Evolutionary conservation across 2,113 vertebrate genomes (phyloP).

Genomic region (Trichechus manatus): DNA sequence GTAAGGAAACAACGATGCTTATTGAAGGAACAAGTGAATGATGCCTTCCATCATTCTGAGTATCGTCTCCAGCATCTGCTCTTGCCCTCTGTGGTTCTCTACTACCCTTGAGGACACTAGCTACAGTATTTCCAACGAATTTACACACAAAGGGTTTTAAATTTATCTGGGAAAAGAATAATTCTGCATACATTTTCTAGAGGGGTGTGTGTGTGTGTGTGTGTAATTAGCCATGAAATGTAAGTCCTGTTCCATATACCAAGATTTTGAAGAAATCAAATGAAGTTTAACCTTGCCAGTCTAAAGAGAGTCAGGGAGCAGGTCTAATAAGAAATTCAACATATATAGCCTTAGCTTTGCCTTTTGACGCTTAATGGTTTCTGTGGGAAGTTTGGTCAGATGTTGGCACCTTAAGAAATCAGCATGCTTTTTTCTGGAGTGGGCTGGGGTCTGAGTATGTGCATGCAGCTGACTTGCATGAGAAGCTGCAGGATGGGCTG

Average conservation of each 20-base stretch:
- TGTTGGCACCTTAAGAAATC: background rate
- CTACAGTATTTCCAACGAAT: background rate
- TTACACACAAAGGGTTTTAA: constrained; percentile 8
- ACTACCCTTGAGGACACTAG: background rate
- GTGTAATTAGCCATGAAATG: constrained; percentile 14
- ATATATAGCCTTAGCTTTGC: background rate
- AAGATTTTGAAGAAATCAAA: constrained; percentile 12
- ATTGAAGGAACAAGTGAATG: background rate
- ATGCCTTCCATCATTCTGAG: background rate
- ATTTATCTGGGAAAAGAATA: background rate
- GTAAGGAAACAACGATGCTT: background rate
- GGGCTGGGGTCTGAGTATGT: background rate
- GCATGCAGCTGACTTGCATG: background rate
- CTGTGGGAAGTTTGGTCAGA: background rate
- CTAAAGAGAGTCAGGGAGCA: background rate
- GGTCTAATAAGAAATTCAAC: constrained; percentile 1
- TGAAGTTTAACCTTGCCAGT: background rate
- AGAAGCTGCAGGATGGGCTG: background rate
- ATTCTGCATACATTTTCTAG: constrained; percentile 9
- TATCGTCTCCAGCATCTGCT: background rate
- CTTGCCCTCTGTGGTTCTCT: background rate
- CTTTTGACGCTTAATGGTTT: constrained; percentile 41
- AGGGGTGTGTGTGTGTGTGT: background rate
- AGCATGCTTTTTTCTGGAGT: background rate
- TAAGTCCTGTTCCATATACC: background rate